Evolutionary conservation across 2,113 vertebrate genomes (phyloP), one percentile per base, ranked within the genome.

Genomic region (Leiothrix lutea): DNA sequence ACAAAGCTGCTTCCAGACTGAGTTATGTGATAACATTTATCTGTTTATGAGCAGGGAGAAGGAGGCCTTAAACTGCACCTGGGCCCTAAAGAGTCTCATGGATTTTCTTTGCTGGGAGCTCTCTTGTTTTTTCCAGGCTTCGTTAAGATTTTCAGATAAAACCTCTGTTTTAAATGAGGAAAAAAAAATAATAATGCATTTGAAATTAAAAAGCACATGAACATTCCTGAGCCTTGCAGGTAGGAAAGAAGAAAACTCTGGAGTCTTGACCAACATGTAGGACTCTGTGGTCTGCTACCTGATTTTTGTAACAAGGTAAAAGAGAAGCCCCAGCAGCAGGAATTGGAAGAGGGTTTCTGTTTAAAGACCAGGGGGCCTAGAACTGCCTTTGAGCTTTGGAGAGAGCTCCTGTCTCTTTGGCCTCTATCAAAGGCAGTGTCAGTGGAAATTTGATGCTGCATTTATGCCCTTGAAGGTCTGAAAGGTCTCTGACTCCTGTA

Each of bases 131-230:
- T 28, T 22, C 40, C 11, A 44, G 9, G 29, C 4, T 85, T 77
- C 9, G 20, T 64, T 48, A 36, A 69, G 28, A 23, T 47, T 56
- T 87, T 82, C 45, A n/a, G 8, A 14, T 24, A 28, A 11, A 56
- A 22, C 13, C 4, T 26, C 14, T 12, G 2, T 54, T 82, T 91
- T n/a, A 69, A 69, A 44, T 18, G 6, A 5, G 1, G 0, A 0
- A 54, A 25, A 38, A 2, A 24, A 14, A 3, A 12, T 3, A n/a
- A 19, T 3, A 6, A 16, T 75, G 5, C 4, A 5, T 69, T 75
- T 53, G 26, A 56, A 74, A 58, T 51, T 2, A 21, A 56, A 86
- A 87, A 87, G 2, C 20, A 11, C 4, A 6, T 17, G 24, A 50
- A 40, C 4, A 8, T 50, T 56, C 4, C 23, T 73, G 23, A 70